Percentiles rank a stretch among this genome's conserved stretches.
phyloP scores from a whole-genome alignment of 1,140 invertebrate species.

The Leptinotarsa texana region DNA sequence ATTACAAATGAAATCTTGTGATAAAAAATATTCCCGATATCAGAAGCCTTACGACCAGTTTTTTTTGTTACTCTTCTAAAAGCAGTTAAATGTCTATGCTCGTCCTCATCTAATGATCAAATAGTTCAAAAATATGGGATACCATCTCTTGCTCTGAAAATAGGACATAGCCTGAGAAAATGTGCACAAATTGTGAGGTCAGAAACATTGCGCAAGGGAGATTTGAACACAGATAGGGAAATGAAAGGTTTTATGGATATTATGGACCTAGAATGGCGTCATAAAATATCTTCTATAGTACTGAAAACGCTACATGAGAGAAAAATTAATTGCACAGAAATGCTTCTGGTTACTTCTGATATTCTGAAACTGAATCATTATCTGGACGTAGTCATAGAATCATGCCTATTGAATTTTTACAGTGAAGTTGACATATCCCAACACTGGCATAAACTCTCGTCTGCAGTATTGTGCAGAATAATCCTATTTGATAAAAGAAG shows the following conservation, averaged over 20 bases:
- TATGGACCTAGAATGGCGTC: background rate
- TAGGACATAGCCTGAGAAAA: background rate
- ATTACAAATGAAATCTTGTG: background rate
- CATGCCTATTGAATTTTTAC: no score
- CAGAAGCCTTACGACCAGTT: no score
- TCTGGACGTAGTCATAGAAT: no score
- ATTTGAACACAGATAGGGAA: background rate
- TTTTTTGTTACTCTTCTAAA: no score
- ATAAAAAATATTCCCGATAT: no score
- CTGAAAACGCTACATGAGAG: background rate
- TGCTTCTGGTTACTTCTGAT: background rate
- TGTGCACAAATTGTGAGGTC: background rate
- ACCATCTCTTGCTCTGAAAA: background rate
- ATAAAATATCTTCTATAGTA: background rate
- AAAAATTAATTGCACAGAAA: background rate
- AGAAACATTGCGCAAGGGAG: background rate
- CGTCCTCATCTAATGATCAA: no score
- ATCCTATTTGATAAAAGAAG: background rate
- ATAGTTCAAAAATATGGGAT: background rate
- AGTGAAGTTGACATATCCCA: background rate
- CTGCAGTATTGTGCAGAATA: background rate
- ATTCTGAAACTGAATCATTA: background rate
- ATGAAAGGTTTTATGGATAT: background rate
- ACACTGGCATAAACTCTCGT: background rate
- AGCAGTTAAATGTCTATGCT: no score